Evolutionary conservation across 2,888 invertebrate species (phyloP).

Genomic region (Pardosa pseudoannulata): DNA sequence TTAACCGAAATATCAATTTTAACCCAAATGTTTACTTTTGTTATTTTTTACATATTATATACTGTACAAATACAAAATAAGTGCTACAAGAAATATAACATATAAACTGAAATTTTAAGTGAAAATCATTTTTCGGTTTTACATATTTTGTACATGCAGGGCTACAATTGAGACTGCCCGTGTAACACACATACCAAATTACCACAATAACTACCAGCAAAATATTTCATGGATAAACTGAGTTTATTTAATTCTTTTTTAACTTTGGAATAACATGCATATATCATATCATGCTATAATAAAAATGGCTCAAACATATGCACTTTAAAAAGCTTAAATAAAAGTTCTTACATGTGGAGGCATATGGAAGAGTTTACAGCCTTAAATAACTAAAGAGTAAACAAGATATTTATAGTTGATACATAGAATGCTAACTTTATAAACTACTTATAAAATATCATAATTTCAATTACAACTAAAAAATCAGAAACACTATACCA

Average conservation of each 20-base stretch:
- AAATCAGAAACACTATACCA: background rate
- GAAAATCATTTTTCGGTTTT: no score
- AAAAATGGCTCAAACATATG: background rate
- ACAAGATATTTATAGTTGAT: background rate
- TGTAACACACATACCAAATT: no score
- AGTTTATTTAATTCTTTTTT: background rate
- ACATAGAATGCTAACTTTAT: background rate
- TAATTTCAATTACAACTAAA: background rate
- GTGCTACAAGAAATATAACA: no score
- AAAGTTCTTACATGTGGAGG: conserved; percentile 13
- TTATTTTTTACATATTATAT: no score
- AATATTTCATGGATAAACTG: background rate
- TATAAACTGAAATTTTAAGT: no score
- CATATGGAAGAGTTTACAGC: conserved; percentile 13
- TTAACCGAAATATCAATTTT: no score
- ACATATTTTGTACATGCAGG: no score
- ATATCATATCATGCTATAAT: background rate
- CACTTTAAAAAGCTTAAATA: conserved; percentile 4
- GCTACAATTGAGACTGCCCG: no score
- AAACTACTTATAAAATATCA: background rate
- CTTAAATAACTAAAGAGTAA: conserved; percentile 17
- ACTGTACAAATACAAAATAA: no score
- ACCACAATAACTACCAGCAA: no score
- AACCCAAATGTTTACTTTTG: no score
- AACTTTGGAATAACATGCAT: background rate